Evolutionary conservation across 2,797 vertebrate species (phyloP), one percentile per base, ranked within the genome.

Genomic region (Scarus forsteni): DNA sequence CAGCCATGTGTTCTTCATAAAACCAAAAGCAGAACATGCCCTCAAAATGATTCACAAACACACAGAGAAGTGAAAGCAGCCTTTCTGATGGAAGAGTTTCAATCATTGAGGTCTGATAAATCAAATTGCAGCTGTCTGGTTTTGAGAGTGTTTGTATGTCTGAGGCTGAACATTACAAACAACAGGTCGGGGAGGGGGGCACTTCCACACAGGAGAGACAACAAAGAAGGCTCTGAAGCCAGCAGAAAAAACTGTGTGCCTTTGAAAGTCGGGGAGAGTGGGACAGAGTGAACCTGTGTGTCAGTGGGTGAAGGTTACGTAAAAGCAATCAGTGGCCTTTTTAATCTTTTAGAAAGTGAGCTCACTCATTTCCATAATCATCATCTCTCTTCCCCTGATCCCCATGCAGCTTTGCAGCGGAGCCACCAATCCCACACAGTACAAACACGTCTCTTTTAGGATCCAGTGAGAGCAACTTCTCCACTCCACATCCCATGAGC

Each of bases 301-400:
- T 74, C 56, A 70, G 53, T 49, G 73, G 84, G 73, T 77, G 76
- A 84, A 81, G 85, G 85, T 91, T 92, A 84, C 88, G 88, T 86
- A 88, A 92, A 92, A 93, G 92, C 87, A 93, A 93, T 93, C 91
- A 93, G 88, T 80, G 84, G 86, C 77, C 78, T 91, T 84, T 92
- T 92, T 91, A 93, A 93, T 92, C 88, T 89, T 84, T 79, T 73
- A 88, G 80, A 88, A 77, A 86, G 83, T 86, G 79, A 81, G 77
- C 72, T 63, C 54, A 62, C 84, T 90, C 87, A 93, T 94, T 92
- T 92, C 85, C 91, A 93, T 92, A 92, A 93, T 92, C 81, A 84
- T 69, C 85, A 80, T 86, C 88, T 79, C 79, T 73, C 80, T 58
- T 77, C 67, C 75, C 79, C 75, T 69, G 68, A 87, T 88, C 74